Percentiles rank a stretch among this genome's conserved stretches.
These are phyloP conservation scores for Episyrphus balteatus DNA, from an alignment of 1,140 invertebrate species.

Conservation along the genomic window DNA sequence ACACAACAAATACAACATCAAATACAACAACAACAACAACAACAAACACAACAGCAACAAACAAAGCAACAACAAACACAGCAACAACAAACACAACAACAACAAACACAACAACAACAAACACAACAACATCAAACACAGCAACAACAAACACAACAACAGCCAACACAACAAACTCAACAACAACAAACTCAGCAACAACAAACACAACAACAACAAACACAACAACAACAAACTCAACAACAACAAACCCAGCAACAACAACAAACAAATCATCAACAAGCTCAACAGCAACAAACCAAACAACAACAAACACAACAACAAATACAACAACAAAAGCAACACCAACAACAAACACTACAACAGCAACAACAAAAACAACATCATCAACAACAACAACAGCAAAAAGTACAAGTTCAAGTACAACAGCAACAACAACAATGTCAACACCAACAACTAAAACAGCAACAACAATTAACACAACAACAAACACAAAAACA, in stretches of 20 bases:
- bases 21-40: too few species aligned
- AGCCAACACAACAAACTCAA: too few species aligned
- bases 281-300: background rate
- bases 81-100: too few species aligned
- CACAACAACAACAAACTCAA: background rate
- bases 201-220: background rate
- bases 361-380: background rate
- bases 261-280: background rate
- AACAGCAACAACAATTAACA: background rate
- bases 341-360: background rate
- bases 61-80: too few species aligned
- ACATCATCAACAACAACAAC: background rate
- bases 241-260: background rate
- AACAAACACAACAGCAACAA: too few species aligned
- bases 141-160: too few species aligned
- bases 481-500: background rate
- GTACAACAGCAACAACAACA: background rate
- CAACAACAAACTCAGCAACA: background rate
- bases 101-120: too few species aligned
- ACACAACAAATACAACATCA: too few species aligned
- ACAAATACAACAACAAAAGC: background rate
- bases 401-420: background rate
- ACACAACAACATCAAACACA: too few species aligned
- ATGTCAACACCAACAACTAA: background rate
- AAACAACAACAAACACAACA: background rate